Conservation (phyloP, 2,888 invertebrate species). For the Mimumesa dahlbomi region DNA sequence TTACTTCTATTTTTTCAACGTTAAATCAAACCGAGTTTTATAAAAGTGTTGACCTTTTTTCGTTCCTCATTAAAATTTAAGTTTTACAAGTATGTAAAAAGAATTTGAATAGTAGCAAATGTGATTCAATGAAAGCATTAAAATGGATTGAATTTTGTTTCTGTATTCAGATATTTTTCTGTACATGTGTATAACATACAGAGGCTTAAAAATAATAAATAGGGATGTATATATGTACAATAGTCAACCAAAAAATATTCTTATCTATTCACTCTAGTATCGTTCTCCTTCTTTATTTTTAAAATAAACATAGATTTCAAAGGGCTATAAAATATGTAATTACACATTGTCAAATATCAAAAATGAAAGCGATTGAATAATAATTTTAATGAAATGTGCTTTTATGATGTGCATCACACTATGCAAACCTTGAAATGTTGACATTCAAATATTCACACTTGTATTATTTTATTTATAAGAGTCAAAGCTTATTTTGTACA, state of each 20-base stretch:
- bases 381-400: constrained; percentile 3
- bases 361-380: constrained; percentile 15
- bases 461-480: constrained; percentile 49
- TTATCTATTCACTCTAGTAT: constrained; percentile 5
- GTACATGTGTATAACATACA: constrained; percentile 31
- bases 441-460: constrained; percentile 19
- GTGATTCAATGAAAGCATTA: constrained; percentile 4
- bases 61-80: no score
- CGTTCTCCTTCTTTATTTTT: constrained; percentile 12
- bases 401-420: constrained; percentile 6
- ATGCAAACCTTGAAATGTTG: no score
- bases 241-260: constrained; percentile 24
- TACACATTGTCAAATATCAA: constrained; percentile 1
- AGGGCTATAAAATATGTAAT: neutral
- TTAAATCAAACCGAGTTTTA: no score
- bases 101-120: neutral
- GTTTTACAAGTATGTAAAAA: no score
- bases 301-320: constrained; percentile 4
- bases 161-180: constrained; percentile 22
- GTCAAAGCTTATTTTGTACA: constrained; percentile 62
- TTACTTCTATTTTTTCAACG: no score
- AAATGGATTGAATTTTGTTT: constrained; percentile 18
- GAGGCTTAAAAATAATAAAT: constrained; percentile 24
- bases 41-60: no score
- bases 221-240: constrained; percentile 33